Conservation (phyloP, 2,888 invertebrate genomes). For the Hipparchia sbordonii region DNA sequence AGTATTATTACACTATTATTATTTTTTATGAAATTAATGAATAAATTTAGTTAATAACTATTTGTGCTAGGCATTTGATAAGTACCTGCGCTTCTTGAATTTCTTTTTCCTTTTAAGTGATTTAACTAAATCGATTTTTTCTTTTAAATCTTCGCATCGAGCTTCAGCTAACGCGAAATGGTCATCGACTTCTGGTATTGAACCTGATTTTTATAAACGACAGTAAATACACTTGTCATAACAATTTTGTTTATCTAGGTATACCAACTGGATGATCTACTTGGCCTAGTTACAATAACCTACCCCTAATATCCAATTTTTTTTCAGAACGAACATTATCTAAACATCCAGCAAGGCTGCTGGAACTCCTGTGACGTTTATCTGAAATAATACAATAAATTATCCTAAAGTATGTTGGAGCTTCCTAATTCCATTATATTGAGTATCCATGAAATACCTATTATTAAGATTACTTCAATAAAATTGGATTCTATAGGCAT, state of each 20-base stretch:
- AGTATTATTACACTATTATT: not conserved
- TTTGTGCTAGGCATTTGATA: slow-evolving; percentile 35
- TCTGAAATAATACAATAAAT: slow-evolving; percentile 49
- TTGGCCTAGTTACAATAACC: slow-evolving; percentile 2
- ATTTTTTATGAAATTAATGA: not conserved
- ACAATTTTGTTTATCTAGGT: too few species aligned
- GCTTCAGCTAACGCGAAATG: slow-evolving; percentile 68
- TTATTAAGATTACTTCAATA: too few species aligned
- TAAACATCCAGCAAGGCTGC: slow-evolving; percentile 66
- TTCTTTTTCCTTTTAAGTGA: slow-evolving; percentile 67
- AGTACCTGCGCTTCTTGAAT: slow-evolving; percentile 75
- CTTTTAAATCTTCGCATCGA: slow-evolving; percentile 68
- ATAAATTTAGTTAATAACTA: not conserved
- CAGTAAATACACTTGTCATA: not conserved
- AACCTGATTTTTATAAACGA: slow-evolving; percentile 47
- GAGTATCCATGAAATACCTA: too few species aligned
- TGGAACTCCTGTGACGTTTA: slow-evolving; percentile 75
- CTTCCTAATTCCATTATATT: too few species aligned
- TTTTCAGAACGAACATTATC: slow-evolving; percentile 71
- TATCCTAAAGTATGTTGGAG: too few species aligned
- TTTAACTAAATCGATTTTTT: slow-evolving; percentile 71
- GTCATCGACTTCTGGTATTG: slow-evolving; percentile 70
- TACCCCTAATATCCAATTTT: slow-evolving; percentile 66
- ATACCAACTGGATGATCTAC: too few species aligned
- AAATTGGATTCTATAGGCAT: too few species aligned